These are phyloP conservation scores for Rhopalosiphum padi DNA, from an alignment of 1,140 invertebrate species.

Conservation along the genomic window DNA sequence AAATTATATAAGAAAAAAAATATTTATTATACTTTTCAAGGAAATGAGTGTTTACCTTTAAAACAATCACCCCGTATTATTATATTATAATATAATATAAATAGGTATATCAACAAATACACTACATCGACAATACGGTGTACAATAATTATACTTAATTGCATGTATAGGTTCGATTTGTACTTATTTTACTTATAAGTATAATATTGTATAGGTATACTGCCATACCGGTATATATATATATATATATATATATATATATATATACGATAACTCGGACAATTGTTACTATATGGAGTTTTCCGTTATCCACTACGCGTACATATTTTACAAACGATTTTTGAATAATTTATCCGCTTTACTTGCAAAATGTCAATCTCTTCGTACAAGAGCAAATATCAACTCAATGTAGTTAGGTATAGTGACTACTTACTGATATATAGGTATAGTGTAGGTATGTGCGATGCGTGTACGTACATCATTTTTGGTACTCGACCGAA, in stretches of 20 bases:
- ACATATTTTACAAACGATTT: not conserved
- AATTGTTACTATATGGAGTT: not conserved
- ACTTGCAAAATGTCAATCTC: not conserved
- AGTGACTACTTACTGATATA: not conserved
- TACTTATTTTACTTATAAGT: not conserved
- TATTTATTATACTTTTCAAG: too few relatives aligned
- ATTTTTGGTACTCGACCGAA: not conserved
- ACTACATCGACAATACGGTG: not conserved
- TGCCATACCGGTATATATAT: too few relatives aligned
- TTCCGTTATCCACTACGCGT: not conserved
- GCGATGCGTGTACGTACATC: not conserved
- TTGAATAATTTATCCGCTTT: slow-evolving; percentile 10
- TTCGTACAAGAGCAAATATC: not conserved
- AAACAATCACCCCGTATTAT: too few relatives aligned
- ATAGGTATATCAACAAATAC: not conserved
- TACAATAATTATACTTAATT: not conserved
- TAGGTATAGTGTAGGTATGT: too few relatives aligned
- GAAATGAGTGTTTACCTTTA: too few relatives aligned
- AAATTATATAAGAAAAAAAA: too few relatives aligned
- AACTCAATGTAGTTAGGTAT: not conserved
- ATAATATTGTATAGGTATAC: too few relatives aligned
- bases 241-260: not conserved
- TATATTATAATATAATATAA: too few relatives aligned
- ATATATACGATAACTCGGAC: not conserved
- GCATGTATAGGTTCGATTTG: not conserved